A percentile compares a stretch with the other conserved stretches of the same genome.
Conservation (phyloP, 2,797 vertebrate species). For the Amazona ochrocephala region DNA sequence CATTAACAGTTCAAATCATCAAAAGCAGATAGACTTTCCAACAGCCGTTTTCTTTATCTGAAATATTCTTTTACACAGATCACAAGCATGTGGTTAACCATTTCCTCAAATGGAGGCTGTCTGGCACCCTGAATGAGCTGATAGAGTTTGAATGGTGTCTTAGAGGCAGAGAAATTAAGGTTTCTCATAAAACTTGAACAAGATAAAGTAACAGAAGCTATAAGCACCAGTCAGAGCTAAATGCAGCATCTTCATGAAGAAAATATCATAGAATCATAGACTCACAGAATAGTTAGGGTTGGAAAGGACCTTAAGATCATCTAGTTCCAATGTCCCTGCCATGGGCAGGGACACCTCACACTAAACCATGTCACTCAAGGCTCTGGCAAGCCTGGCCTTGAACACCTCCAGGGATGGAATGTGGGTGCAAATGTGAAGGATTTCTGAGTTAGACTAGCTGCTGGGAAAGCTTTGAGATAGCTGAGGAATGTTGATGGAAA, state of each 20-base stretch:
- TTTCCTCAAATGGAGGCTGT: background rate
- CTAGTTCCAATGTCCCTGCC: no score
- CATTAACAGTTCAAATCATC: background rate
- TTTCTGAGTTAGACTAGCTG: no score
- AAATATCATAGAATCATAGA: background rate
- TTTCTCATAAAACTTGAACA: background rate
- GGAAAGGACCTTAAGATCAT: no score
- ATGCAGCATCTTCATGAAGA: background rate
- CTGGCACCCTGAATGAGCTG: background rate
- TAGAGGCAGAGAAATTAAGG: background rate
- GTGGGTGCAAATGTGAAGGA: no score
- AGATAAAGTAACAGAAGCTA: background rate
- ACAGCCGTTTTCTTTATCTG: slow-evolving; percentile 9
- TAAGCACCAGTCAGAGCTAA: background rate
- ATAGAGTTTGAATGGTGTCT: background rate
- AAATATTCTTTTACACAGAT: background rate
- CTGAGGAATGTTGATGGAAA: no score
- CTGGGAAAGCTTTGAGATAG: no score
- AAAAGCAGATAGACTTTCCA: slow-evolving; percentile 24
- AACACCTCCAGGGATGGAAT: no score
- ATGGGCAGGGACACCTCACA: no score
- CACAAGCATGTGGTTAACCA: slow-evolving; percentile 39
- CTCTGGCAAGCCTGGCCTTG: no score
- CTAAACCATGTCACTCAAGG: no score
- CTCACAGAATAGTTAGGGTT: no score